Percentiles rank a stretch among this genome's conserved stretches.
These are phyloP conservation scores for Haliclona indistincta DNA, from an alignment of 37 sponge, comb jelly and placozoan genomes.

Conservation along the genomic window DNA sequence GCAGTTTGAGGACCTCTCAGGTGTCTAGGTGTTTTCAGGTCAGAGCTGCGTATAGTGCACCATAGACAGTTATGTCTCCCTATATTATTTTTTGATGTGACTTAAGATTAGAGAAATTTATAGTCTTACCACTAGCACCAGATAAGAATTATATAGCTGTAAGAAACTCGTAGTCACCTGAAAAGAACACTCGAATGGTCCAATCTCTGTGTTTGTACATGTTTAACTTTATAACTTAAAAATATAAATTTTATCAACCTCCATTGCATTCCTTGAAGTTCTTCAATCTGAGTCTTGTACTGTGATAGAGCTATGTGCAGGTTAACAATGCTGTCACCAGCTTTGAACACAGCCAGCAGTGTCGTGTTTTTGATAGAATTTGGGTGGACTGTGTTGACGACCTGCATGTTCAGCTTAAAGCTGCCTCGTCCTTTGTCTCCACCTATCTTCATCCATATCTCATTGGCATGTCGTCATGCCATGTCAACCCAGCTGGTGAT, in stretches of 20 bases:
- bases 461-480: constrained; percentile 36
- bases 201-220: constrained; percentile 9
- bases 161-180: too few species aligned
- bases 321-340: background rate
- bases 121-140: constrained; percentile 30
- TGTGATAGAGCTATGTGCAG: background rate
- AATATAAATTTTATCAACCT: too few species aligned
- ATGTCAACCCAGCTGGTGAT: constrained; percentile 22
- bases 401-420: background rate
- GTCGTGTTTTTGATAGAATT: too few species aligned
- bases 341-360: background rate
- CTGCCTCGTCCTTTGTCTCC: too few species aligned
- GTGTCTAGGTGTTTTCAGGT: too few species aligned
- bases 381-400: constrained; percentile 1
- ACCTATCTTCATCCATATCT: constrained; percentile 11
- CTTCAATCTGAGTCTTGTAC: constrained; percentile 14
- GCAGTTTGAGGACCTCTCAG: too few species aligned
- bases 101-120: too few species aligned
- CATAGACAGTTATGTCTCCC: too few species aligned
- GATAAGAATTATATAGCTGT: constrained; percentile 39
- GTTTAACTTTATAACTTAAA: too few species aligned
- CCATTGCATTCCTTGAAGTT: background rate
- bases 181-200: constrained; percentile 5
- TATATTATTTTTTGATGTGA: too few species aligned
- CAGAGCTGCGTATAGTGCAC: too few species aligned